phyloP scores from a whole-genome alignment of 2,888 invertebrate species.

The Thelaira solivaga region DNA sequence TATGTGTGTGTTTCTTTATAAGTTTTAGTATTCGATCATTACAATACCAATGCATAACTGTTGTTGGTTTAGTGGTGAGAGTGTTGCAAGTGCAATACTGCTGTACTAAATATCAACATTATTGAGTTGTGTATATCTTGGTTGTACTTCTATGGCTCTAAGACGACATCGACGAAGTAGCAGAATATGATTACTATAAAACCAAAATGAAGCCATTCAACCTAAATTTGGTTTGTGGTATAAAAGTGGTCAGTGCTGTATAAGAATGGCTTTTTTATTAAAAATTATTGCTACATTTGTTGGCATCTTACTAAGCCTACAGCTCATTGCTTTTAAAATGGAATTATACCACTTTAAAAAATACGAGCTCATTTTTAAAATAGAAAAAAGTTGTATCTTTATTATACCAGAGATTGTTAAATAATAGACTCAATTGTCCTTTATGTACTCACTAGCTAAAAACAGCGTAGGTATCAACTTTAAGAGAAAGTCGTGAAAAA shows the following conservation, averaged over 20 bases:
- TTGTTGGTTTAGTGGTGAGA: background rate
- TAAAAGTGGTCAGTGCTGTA: background rate
- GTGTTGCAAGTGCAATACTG: conserved; percentile 17
- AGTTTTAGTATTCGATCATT: conserved; percentile 34
- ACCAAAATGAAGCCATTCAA: conserved; percentile 54
- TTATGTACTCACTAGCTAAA: too few species aligned
- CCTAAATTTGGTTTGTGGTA: conserved; percentile 55
- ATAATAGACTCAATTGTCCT: too few species aligned
- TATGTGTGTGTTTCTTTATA: background rate
- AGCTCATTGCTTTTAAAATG: too few species aligned
- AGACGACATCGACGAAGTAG: conserved; percentile 6
- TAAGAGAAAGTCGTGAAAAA: too few species aligned
- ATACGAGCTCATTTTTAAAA: too few species aligned
- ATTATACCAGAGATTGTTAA: too few species aligned
- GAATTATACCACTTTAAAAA: too few species aligned
- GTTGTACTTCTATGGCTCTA: conserved; percentile 26
- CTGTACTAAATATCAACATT: conserved; percentile 32
- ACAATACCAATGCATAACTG: background rate
- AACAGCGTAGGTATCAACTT: too few species aligned
- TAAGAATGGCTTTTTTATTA: background rate
- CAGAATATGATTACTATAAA: conserved; percentile 40
- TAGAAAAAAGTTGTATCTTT: too few species aligned
- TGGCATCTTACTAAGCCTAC: too few species aligned
- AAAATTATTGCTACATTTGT: background rate
- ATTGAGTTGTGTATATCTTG: conserved; percentile 27